Conservation (phyloP, 2,113 vertebrate species). For the Antigone vipio region DNA sequence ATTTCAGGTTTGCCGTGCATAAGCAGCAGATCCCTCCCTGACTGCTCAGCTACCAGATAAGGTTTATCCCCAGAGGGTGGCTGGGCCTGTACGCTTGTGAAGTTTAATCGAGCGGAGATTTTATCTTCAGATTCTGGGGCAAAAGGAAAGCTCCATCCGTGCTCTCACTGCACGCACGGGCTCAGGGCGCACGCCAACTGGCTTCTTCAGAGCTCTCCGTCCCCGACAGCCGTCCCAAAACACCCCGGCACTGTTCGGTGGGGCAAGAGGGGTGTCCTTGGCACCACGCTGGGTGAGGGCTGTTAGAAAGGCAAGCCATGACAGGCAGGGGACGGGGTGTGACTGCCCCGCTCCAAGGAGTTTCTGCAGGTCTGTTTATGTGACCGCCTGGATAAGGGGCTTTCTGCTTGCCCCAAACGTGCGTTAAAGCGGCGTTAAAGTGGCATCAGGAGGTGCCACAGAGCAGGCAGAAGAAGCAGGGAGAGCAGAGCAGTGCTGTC, state of each 20-base stretch:
- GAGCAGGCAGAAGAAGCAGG: neutral
- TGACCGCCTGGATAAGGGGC: neutral
- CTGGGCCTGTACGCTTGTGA: neutral
- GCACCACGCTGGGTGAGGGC: rapidly evolving
- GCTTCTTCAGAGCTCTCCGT: neutral
- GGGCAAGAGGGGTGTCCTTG: neutral
- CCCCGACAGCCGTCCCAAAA: neutral
- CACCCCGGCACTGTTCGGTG: neutral
- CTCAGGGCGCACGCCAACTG: rapidly evolving
- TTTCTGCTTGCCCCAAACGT: neutral
- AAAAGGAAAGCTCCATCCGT: neutral
- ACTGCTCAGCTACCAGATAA: neutral
- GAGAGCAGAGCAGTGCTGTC: neutral
- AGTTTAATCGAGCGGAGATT: neutral
- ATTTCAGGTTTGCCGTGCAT: neutral
- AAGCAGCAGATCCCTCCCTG: neutral
- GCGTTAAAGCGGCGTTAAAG: rapidly evolving
- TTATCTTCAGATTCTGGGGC: neutral
- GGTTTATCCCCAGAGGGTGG: neutral
- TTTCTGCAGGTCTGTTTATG: neutral
- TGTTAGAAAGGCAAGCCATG: neutral
- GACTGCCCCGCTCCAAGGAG: neutral
- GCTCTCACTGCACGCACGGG: rapidly evolving
- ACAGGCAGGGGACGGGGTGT: neutral
- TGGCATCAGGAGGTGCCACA: neutral